Conservation (phyloP, 2,888 invertebrate species). For the Drosophila buzzatii region DNA sequence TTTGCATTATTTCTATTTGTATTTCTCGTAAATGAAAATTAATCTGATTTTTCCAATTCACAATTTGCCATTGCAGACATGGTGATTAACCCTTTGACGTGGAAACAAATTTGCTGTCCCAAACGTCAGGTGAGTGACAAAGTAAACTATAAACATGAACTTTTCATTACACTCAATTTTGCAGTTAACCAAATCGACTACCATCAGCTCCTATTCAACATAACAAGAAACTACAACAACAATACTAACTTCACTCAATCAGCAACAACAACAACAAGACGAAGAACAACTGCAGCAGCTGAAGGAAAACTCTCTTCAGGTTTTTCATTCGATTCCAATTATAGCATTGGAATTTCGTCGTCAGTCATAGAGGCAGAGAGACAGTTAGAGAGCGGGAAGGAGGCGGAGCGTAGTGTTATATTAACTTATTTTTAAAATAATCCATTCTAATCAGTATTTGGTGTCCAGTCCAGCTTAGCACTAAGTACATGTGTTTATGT, state of each 20-base stretch:
- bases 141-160: background rate
- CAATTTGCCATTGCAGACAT: slow-evolving; percentile 81
- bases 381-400: background rate
- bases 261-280: slow-evolving; percentile 43
- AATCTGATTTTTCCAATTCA: background rate
- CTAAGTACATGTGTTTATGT: slow-evolving; percentile 21
- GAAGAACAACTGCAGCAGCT: slow-evolving; percentile 22
- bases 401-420: slow-evolving; percentile 10
- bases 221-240: slow-evolving; percentile 82
- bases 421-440: slow-evolving; percentile 19
- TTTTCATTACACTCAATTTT: slow-evolving; percentile 13
- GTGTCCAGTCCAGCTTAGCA: slow-evolving; percentile 33
- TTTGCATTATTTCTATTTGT: too few species aligned
- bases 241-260: slow-evolving; percentile 52
- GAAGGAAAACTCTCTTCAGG: slow-evolving; percentile 1
- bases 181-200: slow-evolving; percentile 79
- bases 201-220: slow-evolving; percentile 78
- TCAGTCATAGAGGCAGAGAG: background rate
- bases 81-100: slow-evolving; percentile 83
- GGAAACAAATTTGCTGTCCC: slow-evolving; percentile 82
- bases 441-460: slow-evolving; percentile 13
- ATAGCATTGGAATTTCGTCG: background rate
- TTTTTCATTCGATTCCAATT: slow-evolving; percentile 10
- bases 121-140: slow-evolving; percentile 82
- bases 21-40: background rate